These are phyloP conservation scores for Girardinichthys multiradiatus DNA, from an alignment of 2,113 vertebrate genomes.

Conservation along the genomic window DNA sequence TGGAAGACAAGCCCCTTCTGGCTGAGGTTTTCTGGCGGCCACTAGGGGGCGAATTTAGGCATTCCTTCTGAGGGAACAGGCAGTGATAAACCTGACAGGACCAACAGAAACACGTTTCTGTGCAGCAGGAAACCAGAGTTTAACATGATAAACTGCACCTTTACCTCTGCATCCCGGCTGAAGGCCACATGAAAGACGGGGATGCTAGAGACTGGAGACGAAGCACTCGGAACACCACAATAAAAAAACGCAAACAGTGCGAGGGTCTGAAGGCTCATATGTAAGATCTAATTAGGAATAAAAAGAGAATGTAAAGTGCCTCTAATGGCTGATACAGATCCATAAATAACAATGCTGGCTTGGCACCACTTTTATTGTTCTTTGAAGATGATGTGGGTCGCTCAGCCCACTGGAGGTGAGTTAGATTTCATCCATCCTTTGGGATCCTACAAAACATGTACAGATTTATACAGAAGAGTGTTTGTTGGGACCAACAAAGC, in stretches of 20 bases:
- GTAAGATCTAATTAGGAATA: slow-evolving; percentile 9
- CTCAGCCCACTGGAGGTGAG: neutral
- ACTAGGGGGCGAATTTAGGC: slow-evolving; percentile 18
- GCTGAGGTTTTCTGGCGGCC: slow-evolving; percentile 11
- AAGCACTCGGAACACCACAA: slow-evolving; percentile 17
- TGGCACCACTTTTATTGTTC: neutral
- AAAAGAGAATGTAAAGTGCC: slow-evolving; percentile 1
- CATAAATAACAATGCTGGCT: slow-evolving; percentile 30
- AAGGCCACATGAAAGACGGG: slow-evolving; percentile 64
- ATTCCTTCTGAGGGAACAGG: neutral
- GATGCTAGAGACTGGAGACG: slow-evolving; percentile 35
- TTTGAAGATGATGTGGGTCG: neutral
- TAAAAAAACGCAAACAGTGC: neutral
- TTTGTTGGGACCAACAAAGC: neutral
- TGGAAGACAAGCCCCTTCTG: slow-evolving; percentile 4
- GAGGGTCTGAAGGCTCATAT: neutral
- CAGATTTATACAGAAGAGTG: neutral
- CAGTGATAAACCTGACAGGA: slow-evolving; percentile 20
- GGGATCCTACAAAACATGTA: neutral
- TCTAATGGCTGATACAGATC: slow-evolving; percentile 4
- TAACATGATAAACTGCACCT: slow-evolving; percentile 2
- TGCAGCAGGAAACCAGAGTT: slow-evolving; percentile 2
- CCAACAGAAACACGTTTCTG: neutral
- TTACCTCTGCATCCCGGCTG: slow-evolving; percentile 33
- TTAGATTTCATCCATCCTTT: neutral